Percentiles rank a stretch among this genome's conserved stretches.
Conservation (phyloP, 2,113 vertebrate species). For the Colaptes auratus region DNA sequence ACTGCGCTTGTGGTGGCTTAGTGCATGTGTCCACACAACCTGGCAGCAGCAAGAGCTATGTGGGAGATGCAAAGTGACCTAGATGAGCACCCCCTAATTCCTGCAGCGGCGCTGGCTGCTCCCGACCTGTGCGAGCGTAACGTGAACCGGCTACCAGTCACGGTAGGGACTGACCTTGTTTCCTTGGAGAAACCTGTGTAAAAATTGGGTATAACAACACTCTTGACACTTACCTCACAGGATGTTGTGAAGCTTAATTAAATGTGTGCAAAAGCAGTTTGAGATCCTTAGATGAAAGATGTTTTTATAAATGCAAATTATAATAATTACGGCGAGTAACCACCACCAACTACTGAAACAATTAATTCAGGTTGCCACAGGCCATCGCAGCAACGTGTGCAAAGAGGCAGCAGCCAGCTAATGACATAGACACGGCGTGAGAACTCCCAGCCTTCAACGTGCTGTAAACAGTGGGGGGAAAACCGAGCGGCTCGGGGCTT, state of each 20-base stretch:
- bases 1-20: neutral
- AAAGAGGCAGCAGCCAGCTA: conserved; percentile 51
- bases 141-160: conserved; percentile 15
- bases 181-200: conserved; percentile 49
- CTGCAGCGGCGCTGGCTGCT: neutral
- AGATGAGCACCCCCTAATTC: neutral
- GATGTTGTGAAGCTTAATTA: conserved; percentile 71
- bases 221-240: conserved; percentile 64
- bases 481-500: neutral
- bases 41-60: neutral
- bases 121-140: neutral
- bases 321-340: conserved; percentile 64
- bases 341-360: conserved; percentile 65
- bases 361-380: conserved; percentile 70
- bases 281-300: conserved; percentile 71
- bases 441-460: conserved; percentile 41
- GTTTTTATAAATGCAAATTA: conserved; percentile 73
- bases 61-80: conserved; percentile 14
- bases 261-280: conserved; percentile 56
- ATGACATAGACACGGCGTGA: conserved; percentile 42
- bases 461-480: conserved; percentile 26
- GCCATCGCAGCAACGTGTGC: conserved; percentile 55
- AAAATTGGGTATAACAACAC: conserved; percentile 54
- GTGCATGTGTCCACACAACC: neutral
- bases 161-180: conserved; percentile 29